A percentile compares a stretch with the other conserved stretches of the same genome.
These are phyloP conservation scores for Kryptolebias marmoratus DNA, from an alignment of 2,113 vertebrate species.

Conservation along the genomic window DNA sequence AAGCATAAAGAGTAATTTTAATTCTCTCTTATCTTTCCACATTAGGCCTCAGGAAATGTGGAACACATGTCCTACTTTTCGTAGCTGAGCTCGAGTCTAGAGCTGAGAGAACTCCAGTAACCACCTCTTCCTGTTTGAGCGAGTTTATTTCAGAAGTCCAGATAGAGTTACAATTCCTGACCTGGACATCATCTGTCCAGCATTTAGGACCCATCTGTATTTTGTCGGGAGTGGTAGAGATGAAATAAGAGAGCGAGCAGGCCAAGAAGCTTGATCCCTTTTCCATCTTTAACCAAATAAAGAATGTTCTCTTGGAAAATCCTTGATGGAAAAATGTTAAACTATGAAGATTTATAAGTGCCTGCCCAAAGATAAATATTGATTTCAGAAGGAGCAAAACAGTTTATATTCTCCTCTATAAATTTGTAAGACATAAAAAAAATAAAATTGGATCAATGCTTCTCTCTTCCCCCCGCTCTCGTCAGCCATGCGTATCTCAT, in stretches of 20 bases:
- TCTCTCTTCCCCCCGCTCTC: no score
- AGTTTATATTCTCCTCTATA: neutral
- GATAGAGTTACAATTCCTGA: conserved; percentile 37
- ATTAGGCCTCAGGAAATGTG: conserved; percentile 53
- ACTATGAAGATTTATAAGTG: no score
- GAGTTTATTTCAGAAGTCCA: neutral
- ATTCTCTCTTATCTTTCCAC: conserved; percentile 59
- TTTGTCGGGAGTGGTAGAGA: neutral
- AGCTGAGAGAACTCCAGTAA: conserved; percentile 10
- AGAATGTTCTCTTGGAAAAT: no score
- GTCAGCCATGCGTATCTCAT: neutral
- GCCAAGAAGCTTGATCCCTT: neutral
- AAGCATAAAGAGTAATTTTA: conserved; percentile 26
- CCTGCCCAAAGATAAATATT: no score
- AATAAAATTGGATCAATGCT: neutral
- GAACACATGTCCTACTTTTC: conserved; percentile 45
- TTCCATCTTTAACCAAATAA: conserved; percentile 8
- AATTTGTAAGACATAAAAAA: neutral
- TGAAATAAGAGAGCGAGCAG: neutral
- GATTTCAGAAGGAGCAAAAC: no score
- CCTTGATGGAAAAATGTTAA: no score
- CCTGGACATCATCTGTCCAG: conserved; percentile 28
- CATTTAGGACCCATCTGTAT: conserved; percentile 23
- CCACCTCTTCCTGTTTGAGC: conserved; percentile 20
- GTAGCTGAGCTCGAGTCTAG: conserved; percentile 6